phyloP scores from a whole-genome alignment of 2,888 invertebrate genomes.

The Formica aserva region DNA sequence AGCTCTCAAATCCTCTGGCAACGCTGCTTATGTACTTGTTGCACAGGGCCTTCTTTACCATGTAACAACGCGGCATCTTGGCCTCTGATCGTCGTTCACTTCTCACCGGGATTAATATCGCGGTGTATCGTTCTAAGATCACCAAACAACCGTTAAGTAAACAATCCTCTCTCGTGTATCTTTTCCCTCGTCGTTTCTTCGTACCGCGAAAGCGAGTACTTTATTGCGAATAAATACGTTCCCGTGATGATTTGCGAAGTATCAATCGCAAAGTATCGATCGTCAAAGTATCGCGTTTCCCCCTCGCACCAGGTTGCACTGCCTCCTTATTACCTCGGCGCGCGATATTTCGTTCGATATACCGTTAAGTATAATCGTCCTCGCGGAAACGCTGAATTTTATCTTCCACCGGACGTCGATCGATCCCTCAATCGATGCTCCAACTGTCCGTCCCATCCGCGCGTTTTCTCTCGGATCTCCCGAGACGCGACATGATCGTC shows the following conservation, averaged over 20 bases:
- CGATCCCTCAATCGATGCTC: conserved; percentile 51
- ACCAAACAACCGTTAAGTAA: conserved; percentile 29
- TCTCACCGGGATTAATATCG: conserved; percentile 37
- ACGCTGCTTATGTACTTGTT: conserved; percentile 85
- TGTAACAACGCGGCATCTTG: conserved; percentile 92
- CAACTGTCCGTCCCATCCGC: background rate
- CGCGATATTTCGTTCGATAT: background rate
- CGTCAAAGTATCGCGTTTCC: background rate
- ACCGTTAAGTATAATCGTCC: background rate
- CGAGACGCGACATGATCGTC: conserved; percentile 50
- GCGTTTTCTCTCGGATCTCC: background rate
- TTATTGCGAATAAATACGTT: background rate
- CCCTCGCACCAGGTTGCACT: background rate
- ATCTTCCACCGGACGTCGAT: conserved; percentile 38
- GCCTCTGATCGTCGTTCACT: conserved; percentile 42
- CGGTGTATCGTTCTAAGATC: conserved; percentile 31
- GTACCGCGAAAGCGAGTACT: background rate
- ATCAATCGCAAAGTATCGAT: conserved; percentile 1
- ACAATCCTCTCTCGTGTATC: conserved; percentile 14
- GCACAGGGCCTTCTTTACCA: conserved; percentile 90
- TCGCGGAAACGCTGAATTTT: conserved; percentile 8
- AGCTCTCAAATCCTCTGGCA: conserved; percentile 82
- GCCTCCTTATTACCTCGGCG: background rate
- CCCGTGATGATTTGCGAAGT: background rate
- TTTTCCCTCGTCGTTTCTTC: background rate